Evolutionary conservation across 2,113 vertebrate genomes (phyloP), one percentile per base, ranked within the genome.

Genomic region (Myanophis thanlyinensis): DNA sequence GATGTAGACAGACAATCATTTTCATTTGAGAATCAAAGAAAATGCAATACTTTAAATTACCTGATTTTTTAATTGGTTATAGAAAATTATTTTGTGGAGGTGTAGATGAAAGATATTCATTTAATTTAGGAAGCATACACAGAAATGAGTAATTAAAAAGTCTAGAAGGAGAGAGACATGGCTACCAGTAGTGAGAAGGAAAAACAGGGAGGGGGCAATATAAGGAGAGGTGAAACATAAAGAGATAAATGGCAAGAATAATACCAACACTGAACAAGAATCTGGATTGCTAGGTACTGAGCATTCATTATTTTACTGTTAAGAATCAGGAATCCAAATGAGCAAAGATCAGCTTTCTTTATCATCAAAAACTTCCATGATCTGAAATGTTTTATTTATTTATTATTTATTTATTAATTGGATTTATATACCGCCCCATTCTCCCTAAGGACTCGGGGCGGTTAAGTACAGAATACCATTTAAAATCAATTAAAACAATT

Each of bases 281-380:
- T 0, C 23, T 0, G 12, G 25, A 35, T 89, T 91, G 91, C 94
- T 87, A 59, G 54, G 85, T 3, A 67, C 25, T 93, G 23, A 48
- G 67, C 90, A 87, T 5, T 12, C 89, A 59, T 89, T 85, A 48
- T 22, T 80, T 84, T 56, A 89, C 18, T 89, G 48, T 0, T 73
- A 47, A 9, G 46, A n/a, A 48, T 40, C 48, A 88, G 25, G 18
- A 93, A 51, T n/a, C 3, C 2, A 46, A 91, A 94, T 90, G 11
- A 18, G 23, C 0, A 46, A 47, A 1, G 49, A 0, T 13, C 0
- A 0, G 23, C 12, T 4, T 51, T 62, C 47, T 18, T 25, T 0
- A 35, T 90, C 18, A 92, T 48, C 0, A 95, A 90, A 93, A 18
- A 22, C 2, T 7, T n/a, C 49, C 10, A 54, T 93, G 93, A 94